A percentile compares a stretch with the other conserved stretches of the same genome.
These are phyloP conservation scores for Hymenopus coronatus DNA, from an alignment of 2,888 invertebrate genomes.

Conservation along the genomic window DNA sequence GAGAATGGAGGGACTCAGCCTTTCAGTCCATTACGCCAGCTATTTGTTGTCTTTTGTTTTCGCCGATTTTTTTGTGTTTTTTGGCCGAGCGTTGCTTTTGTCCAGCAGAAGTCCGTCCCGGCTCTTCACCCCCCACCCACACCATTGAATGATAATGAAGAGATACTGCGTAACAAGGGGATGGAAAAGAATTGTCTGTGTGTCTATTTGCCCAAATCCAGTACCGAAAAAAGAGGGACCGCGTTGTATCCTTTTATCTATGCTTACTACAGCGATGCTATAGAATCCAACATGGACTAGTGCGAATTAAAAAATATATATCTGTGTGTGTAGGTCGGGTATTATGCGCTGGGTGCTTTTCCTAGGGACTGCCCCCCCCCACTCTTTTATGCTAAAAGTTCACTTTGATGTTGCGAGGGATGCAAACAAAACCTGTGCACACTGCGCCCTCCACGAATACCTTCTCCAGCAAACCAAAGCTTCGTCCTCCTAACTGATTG, in stretches of 20 bases:
- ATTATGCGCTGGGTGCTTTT: constrained; percentile 2
- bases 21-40: not conserved
- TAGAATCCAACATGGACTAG: not conserved
- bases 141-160: constrained; percentile 11
- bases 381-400: constrained; percentile 31
- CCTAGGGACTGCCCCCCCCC: constrained; percentile 22
- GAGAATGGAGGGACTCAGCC: not conserved
- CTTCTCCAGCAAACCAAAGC: constrained; percentile 37
- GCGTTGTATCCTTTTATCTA: constrained; percentile 25
- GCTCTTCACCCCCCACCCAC: not conserved
- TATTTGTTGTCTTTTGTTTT: constrained; percentile 5
- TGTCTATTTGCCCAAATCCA: constrained; percentile 13
- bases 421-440: constrained; percentile 9
- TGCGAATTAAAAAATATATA: not conserved
- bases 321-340: not conserved
- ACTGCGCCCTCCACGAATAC: not conserved
- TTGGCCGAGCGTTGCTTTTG: constrained; percentile 5
- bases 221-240: not conserved
- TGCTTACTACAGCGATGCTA: not conserved
- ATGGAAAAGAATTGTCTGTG: constrained; percentile 1
- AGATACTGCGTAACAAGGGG: not conserved
- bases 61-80: not conserved
- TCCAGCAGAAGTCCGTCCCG: not conserved
- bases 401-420: constrained; percentile 31
- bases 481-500: constrained; percentile 30